These are phyloP conservation scores for Semicossyphus pulcher DNA, from an alignment of 2,113 vertebrate genomes.

Conservation along the genomic window DNA sequence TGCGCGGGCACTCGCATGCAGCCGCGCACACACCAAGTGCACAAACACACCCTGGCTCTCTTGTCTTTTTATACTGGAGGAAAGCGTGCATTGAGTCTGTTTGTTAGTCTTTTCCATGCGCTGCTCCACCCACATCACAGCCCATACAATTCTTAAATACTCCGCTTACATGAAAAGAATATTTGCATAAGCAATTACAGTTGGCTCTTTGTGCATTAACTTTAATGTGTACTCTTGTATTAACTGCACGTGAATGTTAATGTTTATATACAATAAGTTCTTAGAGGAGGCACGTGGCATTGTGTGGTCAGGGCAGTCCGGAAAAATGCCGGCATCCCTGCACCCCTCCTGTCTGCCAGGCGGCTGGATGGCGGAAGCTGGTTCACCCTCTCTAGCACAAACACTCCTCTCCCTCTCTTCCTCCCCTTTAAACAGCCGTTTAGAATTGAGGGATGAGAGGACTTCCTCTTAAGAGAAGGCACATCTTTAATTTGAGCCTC, in stretches of 20 bases:
- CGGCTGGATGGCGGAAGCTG: conserved; percentile 72
- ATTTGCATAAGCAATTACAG: conserved; percentile 65
- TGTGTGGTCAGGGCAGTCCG: conserved; percentile 64
- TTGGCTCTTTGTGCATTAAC: conserved; percentile 8
- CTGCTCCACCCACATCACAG: conserved; percentile 63
- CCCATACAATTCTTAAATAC: conserved; percentile 63
- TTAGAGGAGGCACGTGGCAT: conserved; percentile 63
- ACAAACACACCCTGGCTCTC: conserved; percentile 26
- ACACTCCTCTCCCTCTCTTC: conserved; percentile 78
- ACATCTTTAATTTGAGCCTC: conserved; percentile 86
- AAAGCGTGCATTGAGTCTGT: conserved; percentile 58
- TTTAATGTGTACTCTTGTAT: conserved; percentile 29
- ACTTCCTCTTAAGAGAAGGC: conserved; percentile 82
- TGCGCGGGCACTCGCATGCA: conserved; percentile 61
- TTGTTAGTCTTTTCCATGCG: conserved; percentile 63
- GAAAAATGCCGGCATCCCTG: conserved; percentile 62
- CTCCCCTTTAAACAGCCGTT: conserved; percentile 74
- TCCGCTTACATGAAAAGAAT: conserved; percentile 56
- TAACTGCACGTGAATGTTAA: conserved; percentile 18
- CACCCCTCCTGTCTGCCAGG: conserved; percentile 76
- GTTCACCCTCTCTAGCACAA: conserved; percentile 66
- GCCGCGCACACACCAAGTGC: conserved; percentile 12
- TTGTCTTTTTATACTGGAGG: conserved; percentile 56
- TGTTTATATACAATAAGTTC: conserved; percentile 20
- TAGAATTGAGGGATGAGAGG: conserved; percentile 77